Percentiles rank a stretch among this genome's conserved stretches.
Evolutionary conservation across 2,888 invertebrate genomes (phyloP).

Genomic region (Dusona sp.): DNA sequence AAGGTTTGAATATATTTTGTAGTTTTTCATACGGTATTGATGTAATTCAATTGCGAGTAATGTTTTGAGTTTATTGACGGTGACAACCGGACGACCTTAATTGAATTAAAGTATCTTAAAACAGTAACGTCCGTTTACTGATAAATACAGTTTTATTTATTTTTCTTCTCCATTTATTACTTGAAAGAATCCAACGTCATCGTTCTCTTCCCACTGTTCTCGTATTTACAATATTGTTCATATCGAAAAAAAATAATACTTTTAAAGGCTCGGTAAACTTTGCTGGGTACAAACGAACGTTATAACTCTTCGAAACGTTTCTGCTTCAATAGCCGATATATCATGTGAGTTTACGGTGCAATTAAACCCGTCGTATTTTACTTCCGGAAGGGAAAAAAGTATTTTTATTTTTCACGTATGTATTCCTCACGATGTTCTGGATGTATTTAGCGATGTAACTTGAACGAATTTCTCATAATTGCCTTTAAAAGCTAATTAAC

Average conservation of each 20-base stretch:
- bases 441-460: background rate
- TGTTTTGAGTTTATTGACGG: too few relatives aligned
- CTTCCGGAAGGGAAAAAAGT: background rate
- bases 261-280: conserved; percentile 34
- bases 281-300: conserved; percentile 24
- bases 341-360: conserved; percentile 12
- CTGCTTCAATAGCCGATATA: conserved; percentile 14
- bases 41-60: background rate
- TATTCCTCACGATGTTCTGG: background rate
- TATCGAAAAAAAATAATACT: background rate
- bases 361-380: conserved; percentile 24
- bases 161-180: too few relatives aligned
- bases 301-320: conserved; percentile 20
- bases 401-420: background rate
- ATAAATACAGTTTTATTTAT: background rate
- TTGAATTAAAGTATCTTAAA: too few relatives aligned
- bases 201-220: too few relatives aligned
- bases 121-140: background rate
- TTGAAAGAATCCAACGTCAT: background rate
- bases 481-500: background rate
- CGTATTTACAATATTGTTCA: background rate
- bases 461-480: background rate
- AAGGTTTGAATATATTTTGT: background rate
- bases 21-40: background rate
- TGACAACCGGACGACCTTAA: too few relatives aligned